phyloP scores from a whole-genome alignment of 2,113 vertebrate species.

The Ramphastos sulfuratus region DNA sequence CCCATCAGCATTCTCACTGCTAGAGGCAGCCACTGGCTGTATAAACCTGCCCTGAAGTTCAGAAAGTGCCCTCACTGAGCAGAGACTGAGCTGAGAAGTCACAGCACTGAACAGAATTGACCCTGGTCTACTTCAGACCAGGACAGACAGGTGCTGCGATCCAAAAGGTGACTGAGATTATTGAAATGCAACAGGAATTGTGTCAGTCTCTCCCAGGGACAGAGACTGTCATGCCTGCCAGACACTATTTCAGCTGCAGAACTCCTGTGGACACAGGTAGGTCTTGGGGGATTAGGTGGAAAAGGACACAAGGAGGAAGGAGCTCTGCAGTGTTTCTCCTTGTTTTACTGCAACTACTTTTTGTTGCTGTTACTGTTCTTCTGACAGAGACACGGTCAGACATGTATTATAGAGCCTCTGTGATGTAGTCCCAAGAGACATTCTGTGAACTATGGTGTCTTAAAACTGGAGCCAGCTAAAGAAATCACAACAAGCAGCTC shows the following conservation, averaged over 20 bases:
- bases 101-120: too few species aligned
- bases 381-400: not conserved
- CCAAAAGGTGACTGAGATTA: not conserved
- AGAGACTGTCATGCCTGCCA: not conserved
- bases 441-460: too few species aligned
- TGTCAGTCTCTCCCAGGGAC: not conserved
- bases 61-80: too few species aligned
- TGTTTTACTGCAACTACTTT: not conserved
- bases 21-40: too few species aligned
- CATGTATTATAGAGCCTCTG: too few species aligned
- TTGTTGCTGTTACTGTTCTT: not conserved
- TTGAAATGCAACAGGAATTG: not conserved
- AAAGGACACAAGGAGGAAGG: fast-evolving
- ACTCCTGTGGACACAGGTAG: not conserved
- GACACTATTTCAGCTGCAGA: not conserved
- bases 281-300: not conserved
- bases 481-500: too few species aligned
- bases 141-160: not conserved
- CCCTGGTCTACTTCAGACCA: too few species aligned
- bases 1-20: too few species aligned
- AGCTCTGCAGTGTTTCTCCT: not conserved
- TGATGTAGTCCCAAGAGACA: too few species aligned
- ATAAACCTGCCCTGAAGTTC: too few species aligned
- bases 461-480: too few species aligned
- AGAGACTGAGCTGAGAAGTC: too few species aligned